These are phyloP conservation scores for Yoshiicerus persimilis DNA, from an alignment of 1,140 invertebrate species.

Conservation along the genomic window DNA sequence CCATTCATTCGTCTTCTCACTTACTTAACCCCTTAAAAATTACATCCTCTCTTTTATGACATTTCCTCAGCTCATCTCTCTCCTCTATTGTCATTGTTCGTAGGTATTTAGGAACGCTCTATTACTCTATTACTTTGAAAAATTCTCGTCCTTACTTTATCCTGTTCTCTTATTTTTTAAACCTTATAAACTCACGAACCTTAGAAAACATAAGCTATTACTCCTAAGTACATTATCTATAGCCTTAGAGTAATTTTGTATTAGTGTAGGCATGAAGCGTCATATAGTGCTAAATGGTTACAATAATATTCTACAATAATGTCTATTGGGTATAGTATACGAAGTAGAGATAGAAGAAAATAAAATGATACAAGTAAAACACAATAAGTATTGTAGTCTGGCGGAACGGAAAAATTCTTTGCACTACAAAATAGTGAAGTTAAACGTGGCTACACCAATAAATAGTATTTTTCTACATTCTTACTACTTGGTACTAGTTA, in stretches of 20 bases:
- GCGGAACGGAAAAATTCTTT: background rate
- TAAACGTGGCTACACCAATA: background rate
- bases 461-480: background rate
- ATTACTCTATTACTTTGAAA: background rate
- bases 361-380: background rate
- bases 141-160: background rate
- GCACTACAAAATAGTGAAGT: background rate
- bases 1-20: conserved; percentile 10
- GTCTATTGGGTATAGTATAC: no score
- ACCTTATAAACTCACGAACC: background rate
- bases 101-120: background rate
- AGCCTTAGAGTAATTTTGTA: background rate
- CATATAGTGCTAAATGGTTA: background rate
- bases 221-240: background rate
- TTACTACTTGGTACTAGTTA: background rate
- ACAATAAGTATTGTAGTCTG: no score
- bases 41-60: conserved; percentile 20
- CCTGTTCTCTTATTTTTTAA: background rate
- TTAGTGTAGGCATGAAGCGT: no score
- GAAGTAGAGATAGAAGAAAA: background rate
- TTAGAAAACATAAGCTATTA: background rate
- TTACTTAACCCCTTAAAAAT: conserved; percentile 18
- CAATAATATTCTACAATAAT: no score
- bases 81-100: background rate
- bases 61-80: conserved; percentile 11